Base-by-base conservation (phyloP, 2,888 invertebrate species). In the Macaria liturata region DNA sequence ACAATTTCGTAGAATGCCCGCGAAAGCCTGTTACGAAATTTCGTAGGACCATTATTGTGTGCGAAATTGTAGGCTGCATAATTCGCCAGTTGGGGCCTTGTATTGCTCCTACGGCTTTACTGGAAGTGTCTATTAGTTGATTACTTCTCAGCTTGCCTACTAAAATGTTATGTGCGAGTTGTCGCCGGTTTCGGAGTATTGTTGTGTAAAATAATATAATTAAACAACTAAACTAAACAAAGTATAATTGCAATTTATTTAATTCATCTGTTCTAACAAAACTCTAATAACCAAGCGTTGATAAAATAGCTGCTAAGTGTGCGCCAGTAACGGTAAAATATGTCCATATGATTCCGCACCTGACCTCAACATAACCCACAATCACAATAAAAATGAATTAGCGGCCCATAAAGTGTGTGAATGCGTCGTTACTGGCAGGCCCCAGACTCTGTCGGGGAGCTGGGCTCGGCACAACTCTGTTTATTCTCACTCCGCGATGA, bases 371-470 rank as follows among this genome's bases (percentile, higher is more conserved):
- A 34, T 52, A 59, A 55, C 54, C 59, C 59, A 55, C 51, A 49
- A 55, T 55, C 52, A 60, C 59, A 60, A 60, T 60, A 60, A 60
- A 60, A 60, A 56, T 60, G 59, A 60, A 60, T 60, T 56, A 60
- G 52, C 55, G 42, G 46, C 45, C 52, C 31, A 60, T 61, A 57
- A 61, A 54, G 30, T 37, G 30, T 32, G 46, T 49, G 49, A 56
- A 56, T 56, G 44, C 42, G 48, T 39, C 54, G 58, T 58, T 61
- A 55, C 52, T 55, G 46, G 34, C 40, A 9, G 37, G 60, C 46
- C 54, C 51, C 57, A 37, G 50, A 54, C 20, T 20, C 20, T 20
- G 20, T 20, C 20, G 20, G 1, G 20, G 20, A 20, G 20, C 20
- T 20, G 20, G 20, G 1, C 54, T 64, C 46, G 49, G 34, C 46